Evolutionary conservation across 2,888 invertebrate genomes (phyloP), one percentile per base, ranked within the genome.

Genomic region (Cerceris rybyensis): DNA sequence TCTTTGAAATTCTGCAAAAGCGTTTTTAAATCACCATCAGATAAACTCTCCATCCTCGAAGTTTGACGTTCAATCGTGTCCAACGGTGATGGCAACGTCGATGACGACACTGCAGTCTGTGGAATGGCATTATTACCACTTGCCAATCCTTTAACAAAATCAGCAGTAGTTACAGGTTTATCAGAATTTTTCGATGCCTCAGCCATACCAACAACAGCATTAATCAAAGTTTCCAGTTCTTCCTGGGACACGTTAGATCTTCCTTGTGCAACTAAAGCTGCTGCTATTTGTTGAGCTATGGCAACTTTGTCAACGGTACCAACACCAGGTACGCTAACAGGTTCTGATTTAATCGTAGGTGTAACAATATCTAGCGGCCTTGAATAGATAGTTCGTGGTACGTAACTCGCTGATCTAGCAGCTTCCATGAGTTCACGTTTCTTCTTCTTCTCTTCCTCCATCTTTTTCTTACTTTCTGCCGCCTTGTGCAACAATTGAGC

Each of bases 1-100:
- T 97, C 96, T 90, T 96, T 96, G 85, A 96, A 96, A 89, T 97
- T 97, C 90, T 96, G 96, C 70, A 97, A 90, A 0, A 97, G 92
- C 0, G 96, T 96, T 89, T 97, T 96, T 60, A 97, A 91, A 87
- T 97, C 97, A 0, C 96, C 95, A 90, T 97, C 97, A 0, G 96
- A 96, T 8, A 97, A 93, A 11, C 95, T 95, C 84, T 96, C 96
- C 94, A 96, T 95, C 68, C 94, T 90, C 93, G 87, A 93, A 92
- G 64, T 50, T 8, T 86, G 81, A 13, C 83, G 61, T 16, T 75
- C 80, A 7, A 43, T 7, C 0, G 77, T 14, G 4, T 79, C 80
- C 0, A 43, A 0, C 0, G 60, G 8, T 0, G 70, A 54, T 2
- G 67, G n/a, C 2, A 58, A 13, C 0, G 43, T 7, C 4, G 81